Base-by-base conservation (phyloP, 2,888 invertebrate species). In the Eristalinus sepulchralis region DNA sequence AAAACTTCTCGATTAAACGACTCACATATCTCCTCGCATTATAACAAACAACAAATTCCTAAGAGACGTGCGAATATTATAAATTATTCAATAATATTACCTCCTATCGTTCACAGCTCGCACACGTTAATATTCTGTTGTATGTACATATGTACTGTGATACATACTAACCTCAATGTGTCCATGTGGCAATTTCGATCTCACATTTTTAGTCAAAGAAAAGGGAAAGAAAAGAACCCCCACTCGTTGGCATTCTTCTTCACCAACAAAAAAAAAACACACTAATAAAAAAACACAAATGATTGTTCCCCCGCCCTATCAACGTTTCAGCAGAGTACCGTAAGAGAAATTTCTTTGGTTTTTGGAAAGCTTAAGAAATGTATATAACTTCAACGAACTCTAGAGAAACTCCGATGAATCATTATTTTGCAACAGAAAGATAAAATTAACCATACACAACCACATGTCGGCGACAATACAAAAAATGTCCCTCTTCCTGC, bases 371-470 rank as follows among this genome's bases (percentile, higher is more conserved):
- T 57, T 24, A 2, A 13, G 17, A 34, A 47, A 47, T 47, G 9
- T 47, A 39, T 39, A 13, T n/a, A n/a, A n/a, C n/a, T 47, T 5
- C 2, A 27, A 3, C 2, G 31, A 31, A 71, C 33, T 71, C 64
- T 9, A 31, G 71, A 71, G 70, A 78, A 78, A 73, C 66, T 34
- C 17, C 24, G 22, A 36, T 78, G 78, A 78, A 53, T 83, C 68
- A 83, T 27, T 27, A 62, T 13, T 64, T 60, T 27, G 22, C 11
- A 31, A 62, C 34, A 33, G 36, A 60, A 36, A 17, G 17, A 47
- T 47, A 8, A 47, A 47, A 47, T 47, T 47, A 47, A 47, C n/a
- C 8, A 47, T 6, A 17, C 47, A 17, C 47, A 47, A 47, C 47
- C 47, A 47, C 47, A 47, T 47, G 47, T 47, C 34, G 9, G 17